Conservation (phyloP, 2,113 vertebrate species). For the Mesoclemmys tuberculata region DNA sequence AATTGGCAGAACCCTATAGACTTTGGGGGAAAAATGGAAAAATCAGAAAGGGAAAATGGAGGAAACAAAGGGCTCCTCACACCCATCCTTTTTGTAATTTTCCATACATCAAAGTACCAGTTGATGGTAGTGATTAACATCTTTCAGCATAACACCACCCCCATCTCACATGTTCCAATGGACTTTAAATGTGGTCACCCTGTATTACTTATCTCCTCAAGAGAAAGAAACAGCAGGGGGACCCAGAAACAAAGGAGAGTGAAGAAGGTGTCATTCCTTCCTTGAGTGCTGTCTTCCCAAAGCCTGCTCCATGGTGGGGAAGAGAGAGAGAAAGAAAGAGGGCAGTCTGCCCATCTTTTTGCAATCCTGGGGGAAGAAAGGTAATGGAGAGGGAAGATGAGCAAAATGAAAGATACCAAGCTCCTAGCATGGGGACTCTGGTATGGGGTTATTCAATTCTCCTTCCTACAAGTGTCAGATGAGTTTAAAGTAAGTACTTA, state of each 20-base stretch:
- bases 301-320: neutral
- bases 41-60: neutral
- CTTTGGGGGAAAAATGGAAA: neutral
- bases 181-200: neutral
- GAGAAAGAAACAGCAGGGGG: neutral
- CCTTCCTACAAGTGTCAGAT: neutral
- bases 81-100: neutral
- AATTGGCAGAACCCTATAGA: neutral
- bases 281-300: neutral
- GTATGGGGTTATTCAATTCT: neutral
- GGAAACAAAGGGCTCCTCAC: neutral
- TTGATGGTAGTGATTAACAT: neutral
- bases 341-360: neutral
- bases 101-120: neutral
- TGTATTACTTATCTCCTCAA: neutral
- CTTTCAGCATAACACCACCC: neutral
- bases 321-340: neutral
- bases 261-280: neutral
- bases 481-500: neutral
- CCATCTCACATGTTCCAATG: neutral
- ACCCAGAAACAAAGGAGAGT: neutral
- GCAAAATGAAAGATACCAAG: neutral
- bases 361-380: neutral
- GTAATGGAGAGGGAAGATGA: neutral
- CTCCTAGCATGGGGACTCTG: neutral